Base-by-base conservation (phyloP, 2,888 invertebrate species). In the Erebia palarica region DNA sequence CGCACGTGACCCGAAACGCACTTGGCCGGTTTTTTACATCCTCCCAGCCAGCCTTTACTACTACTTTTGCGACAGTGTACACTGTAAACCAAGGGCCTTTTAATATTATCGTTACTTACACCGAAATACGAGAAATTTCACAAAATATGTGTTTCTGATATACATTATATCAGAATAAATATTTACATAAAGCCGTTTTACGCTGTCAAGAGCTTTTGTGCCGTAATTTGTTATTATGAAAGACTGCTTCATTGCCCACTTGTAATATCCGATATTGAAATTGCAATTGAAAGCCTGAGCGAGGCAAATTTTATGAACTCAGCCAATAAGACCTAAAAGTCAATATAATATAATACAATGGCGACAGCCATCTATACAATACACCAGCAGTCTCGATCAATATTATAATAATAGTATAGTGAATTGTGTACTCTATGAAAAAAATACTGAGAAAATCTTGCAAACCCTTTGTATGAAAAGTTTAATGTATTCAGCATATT, bases 211-310 rank as follows among this genome's bases (percentile, higher is more conserved):
- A 18, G 47, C 61, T 47, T 18, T 61, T 60, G 60, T 61, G 13
- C 16, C 36, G n/a, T 60, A 44, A 60, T 3, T 60, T 60, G 44
- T 61, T 47, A 47, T 47, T 47, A 61, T 18, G 61, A 61, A 61
- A 61, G 61, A 18, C 47, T 13, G 13, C 47, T 61, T 61, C 47
- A 61, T 61, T n/a, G 18, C 13, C 42, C 60, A 16, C 42, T 36
- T 14, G 44, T 61, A 47, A 47, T 18, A 61, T 61, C 47, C 47
- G 47, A 47, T 61, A 61, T 61, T 61, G 10, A 16, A 47, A 21
- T 47, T 44, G 16, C 44, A 61, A 61, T 61, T 61, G 44, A 47
- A 61, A 61, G 47, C 61, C 11, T 47, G 44, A 47, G 47, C 47
- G 61, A 61, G 44, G 44, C 61, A 16, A 57, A 57, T 27, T 47